These are phyloP conservation scores for Erithacus rubecula DNA, from an alignment of 2,797 vertebrate genomes.

Conservation along the genomic window DNA sequence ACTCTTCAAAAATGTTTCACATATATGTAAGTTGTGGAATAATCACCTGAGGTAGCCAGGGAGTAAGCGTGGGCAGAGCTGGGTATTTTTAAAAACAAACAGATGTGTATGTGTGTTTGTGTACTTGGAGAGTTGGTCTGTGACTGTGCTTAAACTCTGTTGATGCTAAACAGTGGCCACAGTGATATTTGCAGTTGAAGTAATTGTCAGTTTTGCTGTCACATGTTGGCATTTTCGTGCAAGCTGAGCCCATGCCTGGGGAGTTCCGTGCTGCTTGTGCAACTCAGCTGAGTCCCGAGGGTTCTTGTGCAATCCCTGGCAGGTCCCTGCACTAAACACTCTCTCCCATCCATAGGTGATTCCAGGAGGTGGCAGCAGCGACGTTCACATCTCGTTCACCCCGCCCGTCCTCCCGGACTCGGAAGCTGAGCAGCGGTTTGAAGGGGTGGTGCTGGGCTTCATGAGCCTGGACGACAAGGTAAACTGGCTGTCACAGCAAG, in stretches of 20 bases:
- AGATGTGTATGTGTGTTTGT: neutral
- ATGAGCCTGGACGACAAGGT: constrained; percentile 88
- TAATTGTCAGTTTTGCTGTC: neutral
- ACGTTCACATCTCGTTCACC: constrained; percentile 84
- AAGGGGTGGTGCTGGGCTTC: constrained; percentile 82
- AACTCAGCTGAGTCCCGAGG: neutral
- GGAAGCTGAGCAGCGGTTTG: constrained; percentile 68
- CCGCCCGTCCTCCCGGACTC: constrained; percentile 75
- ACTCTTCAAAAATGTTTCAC: neutral
- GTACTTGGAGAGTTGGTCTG: neutral
- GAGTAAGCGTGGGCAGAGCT: neutral
- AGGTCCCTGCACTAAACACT: rapidly evolving
- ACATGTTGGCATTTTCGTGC: neutral
- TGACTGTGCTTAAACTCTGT: neutral
- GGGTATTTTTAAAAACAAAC: neutral
- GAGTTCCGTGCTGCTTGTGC: neutral
- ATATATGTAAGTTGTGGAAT: neutral
- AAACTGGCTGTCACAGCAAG: neutral
- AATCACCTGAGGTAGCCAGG: neutral
- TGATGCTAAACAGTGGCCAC: neutral
- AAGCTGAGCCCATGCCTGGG: neutral
- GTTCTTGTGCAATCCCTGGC: neutral
- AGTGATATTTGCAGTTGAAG: neutral
- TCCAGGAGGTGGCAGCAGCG: constrained; percentile 81
- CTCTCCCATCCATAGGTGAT: constrained; percentile 77